These are phyloP conservation scores for Rotaria sp. DNA, from an alignment of 2,888 invertebrate genomes.

Conservation along the genomic window DNA sequence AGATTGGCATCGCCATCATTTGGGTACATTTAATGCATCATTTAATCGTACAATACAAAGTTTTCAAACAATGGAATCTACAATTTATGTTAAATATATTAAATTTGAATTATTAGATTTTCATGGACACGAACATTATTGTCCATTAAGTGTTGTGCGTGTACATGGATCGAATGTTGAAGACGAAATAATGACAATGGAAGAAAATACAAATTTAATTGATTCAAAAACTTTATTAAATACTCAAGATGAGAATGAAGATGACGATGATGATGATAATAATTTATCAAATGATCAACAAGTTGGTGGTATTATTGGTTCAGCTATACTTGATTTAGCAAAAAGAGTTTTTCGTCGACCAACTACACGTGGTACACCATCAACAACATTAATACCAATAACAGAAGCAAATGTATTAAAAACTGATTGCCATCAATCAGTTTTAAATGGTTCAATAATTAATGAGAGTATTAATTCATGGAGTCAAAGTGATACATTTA, in stretches of 20 bases:
- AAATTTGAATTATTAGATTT: constrained; percentile 77
- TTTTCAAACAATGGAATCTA: constrained; percentile 62
- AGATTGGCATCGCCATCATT: constrained; percentile 70
- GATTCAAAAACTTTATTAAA: background rate
- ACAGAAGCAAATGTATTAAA: background rate
- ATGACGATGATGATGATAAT: background rate
- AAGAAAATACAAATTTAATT: background rate
- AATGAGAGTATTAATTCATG: background rate
- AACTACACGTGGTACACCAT: background rate
- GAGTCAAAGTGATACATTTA: constrained; percentile 1
- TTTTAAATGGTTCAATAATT: background rate
- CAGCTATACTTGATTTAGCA: constrained; percentile 24
- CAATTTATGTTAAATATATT: constrained; percentile 44
- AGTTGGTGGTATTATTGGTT: background rate
- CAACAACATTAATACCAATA: background rate
- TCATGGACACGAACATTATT: constrained; percentile 91
- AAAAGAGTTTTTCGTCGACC: constrained; percentile 3
- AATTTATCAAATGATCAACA: background rate
- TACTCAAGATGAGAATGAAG: background rate
- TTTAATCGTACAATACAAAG: constrained; percentile 79
- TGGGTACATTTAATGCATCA: constrained; percentile 77
- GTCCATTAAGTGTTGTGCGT: constrained; percentile 82
- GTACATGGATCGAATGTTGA: constrained; percentile 38
- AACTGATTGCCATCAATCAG: background rate
- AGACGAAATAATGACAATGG: constrained; percentile 26